A percentile compares a stretch with the other conserved stretches of the same genome.
Evolutionary conservation across 2,113 vertebrate genomes (phyloP).

Genomic region (Protobothrops flavoviridis): DNA sequence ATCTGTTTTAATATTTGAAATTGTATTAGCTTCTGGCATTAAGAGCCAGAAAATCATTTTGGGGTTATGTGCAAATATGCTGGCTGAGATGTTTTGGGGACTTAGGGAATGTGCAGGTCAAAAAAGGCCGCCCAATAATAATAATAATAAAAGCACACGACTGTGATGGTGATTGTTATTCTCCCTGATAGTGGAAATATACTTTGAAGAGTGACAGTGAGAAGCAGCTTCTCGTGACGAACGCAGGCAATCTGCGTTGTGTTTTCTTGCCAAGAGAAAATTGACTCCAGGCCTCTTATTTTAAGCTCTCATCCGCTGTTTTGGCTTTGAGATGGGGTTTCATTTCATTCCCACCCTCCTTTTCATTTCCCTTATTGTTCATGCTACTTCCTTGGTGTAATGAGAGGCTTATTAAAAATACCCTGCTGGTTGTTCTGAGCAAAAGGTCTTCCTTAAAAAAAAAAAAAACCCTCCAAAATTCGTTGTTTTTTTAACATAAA

Average conservation of each 20-base stretch:
- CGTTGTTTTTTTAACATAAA: neutral
- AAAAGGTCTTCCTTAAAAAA: neutral
- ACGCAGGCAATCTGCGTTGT: constrained; percentile 60
- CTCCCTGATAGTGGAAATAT: neutral
- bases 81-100: neutral
- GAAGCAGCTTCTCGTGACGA: constrained; percentile 55
- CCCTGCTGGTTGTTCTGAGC: neutral
- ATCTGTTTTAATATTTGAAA: neutral
- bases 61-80: neutral
- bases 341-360: constrained; percentile 32
- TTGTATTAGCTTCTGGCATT: neutral
- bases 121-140: neutral
- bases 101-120: neutral
- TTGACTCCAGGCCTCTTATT: constrained; percentile 39
- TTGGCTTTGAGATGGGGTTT: constrained; percentile 28
- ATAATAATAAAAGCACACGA: no score
- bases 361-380: constrained; percentile 18
- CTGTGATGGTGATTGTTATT: neutral
- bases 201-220: constrained; percentile 27
- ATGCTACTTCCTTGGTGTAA: constrained; percentile 20
- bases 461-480: neutral
- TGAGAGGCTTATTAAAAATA: constrained; percentile 18
- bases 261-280: constrained; percentile 47
- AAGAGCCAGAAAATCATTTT: neutral
- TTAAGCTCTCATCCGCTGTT: constrained; percentile 42